Base-by-base conservation (phyloP, 2,888 invertebrate genomes). In the Leptopilina drosophilae region DNA sequence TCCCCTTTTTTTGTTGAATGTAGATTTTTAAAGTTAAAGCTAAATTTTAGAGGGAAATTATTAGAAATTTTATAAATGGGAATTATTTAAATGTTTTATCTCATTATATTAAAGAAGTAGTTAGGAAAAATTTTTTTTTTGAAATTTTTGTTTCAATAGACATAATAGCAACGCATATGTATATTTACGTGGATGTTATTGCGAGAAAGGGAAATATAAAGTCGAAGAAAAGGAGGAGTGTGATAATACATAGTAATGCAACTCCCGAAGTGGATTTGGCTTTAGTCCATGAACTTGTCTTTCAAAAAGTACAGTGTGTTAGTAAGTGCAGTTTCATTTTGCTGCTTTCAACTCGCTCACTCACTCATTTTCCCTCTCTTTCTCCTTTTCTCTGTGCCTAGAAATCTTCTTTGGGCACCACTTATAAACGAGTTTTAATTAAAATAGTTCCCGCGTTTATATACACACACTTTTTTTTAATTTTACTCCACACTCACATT, bases 241-340 rank as follows among this genome's bases (percentile, higher is more conserved):
- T 15, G 49, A 67, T 67, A 49, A 49, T 67, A 67, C 67, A 67
- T 49, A 49, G 62, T 62, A 49, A 49, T 67, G 46, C 67, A 20
- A 20, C 20, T 49, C n/a, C n/a, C 4, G 65, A 65, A 40, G 46
- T 46, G 12, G 40, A 67, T 67, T 67, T 67, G 66, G 46, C 66
- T 46, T 67, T 42, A 42, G 66, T 67, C 46, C 66, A 67, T 67
- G 66, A 67, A 67, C 11, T 46, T 67, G 46, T 67, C 12, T 67
- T 67, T 67, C 66, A 67, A 46, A 56, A 42, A 8, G 42, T 42
- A 15, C n/a, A 59, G 46, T 46, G 42, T 42, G 42, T 42, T 20
- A 46, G 66, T 11, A 67, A 67, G 15, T 67, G n/a, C n/a, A 15
- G 66, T 67, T 67, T 67, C 20, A 67, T 67, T 67, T 67, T 67